Percentiles rank a stretch among this genome's conserved stretches.
These are phyloP conservation scores for Torymus tubicola DNA, from an alignment of 2,888 invertebrate species.

Conservation along the genomic window DNA sequence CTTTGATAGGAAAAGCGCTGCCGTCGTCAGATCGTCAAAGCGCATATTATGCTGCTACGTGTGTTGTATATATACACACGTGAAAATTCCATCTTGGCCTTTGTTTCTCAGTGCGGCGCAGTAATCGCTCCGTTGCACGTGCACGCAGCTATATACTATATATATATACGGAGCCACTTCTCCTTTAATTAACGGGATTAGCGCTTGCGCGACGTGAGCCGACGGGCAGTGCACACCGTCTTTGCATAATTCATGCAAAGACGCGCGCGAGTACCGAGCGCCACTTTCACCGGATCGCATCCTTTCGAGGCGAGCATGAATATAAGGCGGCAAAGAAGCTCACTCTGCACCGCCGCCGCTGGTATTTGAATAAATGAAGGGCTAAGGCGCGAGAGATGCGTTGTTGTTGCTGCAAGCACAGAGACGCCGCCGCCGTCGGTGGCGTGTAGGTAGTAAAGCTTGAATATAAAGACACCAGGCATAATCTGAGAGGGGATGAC, in stretches of 20 bases:
- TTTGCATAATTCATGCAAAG: slow-evolving; percentile 44
- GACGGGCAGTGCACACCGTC: background rate
- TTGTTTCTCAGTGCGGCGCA: no score
- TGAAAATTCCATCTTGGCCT: slow-evolving; percentile 9
- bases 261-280: background rate
- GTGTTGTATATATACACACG: background rate
- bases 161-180: background rate
- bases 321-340: no score
- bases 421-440: no score
- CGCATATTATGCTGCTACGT: background rate
- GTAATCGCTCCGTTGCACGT: no score
- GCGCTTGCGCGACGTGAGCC: background rate
- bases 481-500: background rate
- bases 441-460: background rate
- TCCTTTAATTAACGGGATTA: slow-evolving; percentile 42
- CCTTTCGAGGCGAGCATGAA: no score
- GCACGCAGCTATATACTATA: no score
- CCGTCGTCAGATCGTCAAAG: slow-evolving; percentile 14
- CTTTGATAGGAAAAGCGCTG: slow-evolving; percentile 31
- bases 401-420: no score
- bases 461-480: slow-evolving; percentile 10
- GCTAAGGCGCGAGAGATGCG: background rate
- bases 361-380: slow-evolving; percentile 30
- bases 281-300: no score
- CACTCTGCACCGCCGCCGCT: no score